These are phyloP conservation scores for Periplaneta americana DNA, from an alignment of 1,140 invertebrate genomes.

Conservation along the genomic window DNA sequence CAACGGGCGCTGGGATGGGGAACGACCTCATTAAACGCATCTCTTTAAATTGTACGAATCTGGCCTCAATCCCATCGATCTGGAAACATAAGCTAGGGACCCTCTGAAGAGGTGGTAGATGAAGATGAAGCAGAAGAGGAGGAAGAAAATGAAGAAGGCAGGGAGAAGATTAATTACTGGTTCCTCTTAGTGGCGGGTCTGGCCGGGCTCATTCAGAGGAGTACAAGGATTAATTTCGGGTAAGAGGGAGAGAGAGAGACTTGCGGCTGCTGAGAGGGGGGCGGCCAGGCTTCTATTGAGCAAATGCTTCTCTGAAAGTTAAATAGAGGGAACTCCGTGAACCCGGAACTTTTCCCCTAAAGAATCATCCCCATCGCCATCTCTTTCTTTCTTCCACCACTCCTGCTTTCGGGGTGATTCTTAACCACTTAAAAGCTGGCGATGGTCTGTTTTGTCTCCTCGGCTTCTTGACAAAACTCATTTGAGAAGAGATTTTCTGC, in stretches of 20 bases:
- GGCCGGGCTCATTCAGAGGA: background rate
- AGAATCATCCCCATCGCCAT: background rate
- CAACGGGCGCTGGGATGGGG: too few species aligned
- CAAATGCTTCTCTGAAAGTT: background rate
- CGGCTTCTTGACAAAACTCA: background rate
- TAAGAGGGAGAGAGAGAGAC: background rate
- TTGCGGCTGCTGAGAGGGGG: background rate
- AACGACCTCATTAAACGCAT: background rate
- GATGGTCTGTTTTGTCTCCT: background rate
- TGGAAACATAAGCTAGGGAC: background rate
- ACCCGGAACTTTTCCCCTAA: background rate
- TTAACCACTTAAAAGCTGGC: background rate
- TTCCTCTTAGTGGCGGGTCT: background rate
- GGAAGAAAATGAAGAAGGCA: background rate
- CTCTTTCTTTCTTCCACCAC: background rate
- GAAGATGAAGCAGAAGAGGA: background rate
- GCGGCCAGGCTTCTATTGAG: background rate
- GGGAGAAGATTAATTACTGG: background rate
- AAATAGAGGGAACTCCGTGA: background rate
- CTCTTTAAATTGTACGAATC: background rate
- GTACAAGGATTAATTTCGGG: background rate
- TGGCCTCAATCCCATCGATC: background rate
- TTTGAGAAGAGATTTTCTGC: background rate
- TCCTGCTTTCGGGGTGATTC: background rate
- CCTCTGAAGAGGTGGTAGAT: background rate